Percentiles rank a stretch among this genome's conserved stretches.
These are phyloP conservation scores for Percopsis omiscomaycus DNA, from an alignment of 2,797 vertebrate genomes.

Conservation along the genomic window DNA sequence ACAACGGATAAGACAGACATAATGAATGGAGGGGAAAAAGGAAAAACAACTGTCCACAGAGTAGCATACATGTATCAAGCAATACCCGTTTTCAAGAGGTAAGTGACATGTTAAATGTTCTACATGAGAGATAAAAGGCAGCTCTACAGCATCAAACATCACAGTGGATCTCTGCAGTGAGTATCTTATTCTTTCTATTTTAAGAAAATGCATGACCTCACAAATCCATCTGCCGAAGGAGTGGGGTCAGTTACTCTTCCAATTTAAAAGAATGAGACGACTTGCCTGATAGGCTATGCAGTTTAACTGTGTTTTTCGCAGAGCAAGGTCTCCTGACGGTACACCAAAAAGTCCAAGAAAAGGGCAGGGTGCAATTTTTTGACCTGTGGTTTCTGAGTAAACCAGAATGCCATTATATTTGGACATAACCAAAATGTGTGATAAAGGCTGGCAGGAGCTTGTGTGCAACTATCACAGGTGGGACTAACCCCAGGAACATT, in stretches of 20 bases:
- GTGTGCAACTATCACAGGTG: neutral
- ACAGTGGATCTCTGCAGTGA: neutral
- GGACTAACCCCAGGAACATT: neutral
- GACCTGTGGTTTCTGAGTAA: neutral
- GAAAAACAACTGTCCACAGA: neutral
- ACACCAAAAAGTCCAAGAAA: constrained; percentile 10
- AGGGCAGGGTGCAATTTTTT: constrained; percentile 1
- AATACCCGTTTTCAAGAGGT: neutral
- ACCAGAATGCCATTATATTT: neutral
- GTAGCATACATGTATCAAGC: neutral
- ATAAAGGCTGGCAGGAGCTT: neutral
- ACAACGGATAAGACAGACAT: neutral
- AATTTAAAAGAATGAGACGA: constrained; percentile 7
- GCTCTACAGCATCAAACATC: constrained; percentile 2
- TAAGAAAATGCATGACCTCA: constrained; percentile 11
- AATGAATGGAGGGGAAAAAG: neutral
- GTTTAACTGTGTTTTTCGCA: neutral
- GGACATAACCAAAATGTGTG: neutral
- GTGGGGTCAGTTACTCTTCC: neutral
- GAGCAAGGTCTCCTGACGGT: neutral
- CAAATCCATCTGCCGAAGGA: constrained; percentile 9
- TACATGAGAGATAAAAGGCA: neutral
- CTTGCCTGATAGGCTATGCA: neutral
- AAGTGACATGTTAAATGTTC: neutral
- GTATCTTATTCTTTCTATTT: constrained; percentile 10